Base-by-base conservation (phyloP, 2,888 invertebrate genomes). In the Sicus ferrugineus region DNA sequence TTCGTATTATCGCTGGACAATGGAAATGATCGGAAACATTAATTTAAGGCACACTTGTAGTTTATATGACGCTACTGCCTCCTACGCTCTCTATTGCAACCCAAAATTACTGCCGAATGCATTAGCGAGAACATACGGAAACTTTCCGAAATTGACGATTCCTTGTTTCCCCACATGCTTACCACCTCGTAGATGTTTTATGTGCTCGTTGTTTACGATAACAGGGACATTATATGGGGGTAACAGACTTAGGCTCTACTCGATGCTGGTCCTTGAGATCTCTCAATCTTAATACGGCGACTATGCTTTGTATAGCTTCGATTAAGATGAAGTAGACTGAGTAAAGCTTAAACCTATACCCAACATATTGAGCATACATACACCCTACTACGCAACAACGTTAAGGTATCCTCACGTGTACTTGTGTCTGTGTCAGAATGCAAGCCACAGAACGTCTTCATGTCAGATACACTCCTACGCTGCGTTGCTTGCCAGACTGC, bases 381-480 rank as follows among this genome's bases (percentile, higher is more conserved):
- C 23, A 64, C 31, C 16, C 48, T 26, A 19, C 5, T 26, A n/a
- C n/a, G n/a, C n/a, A n/a, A 16, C 11, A 30, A 58, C 58, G 21
- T 31, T 19, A 7, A 34, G 19, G 21, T 19, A 34, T 30, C 30
- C 26, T 16, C 28, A 46, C 26, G 42, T 34, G 46, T n/a, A 34
- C 38, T 26, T n/a, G 54, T 65, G 30, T 48, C 11, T 48, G 28
- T 63, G 46, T 31, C 19, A n/a, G 28, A 50, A 16, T 50, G 26
- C 65, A 59, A 75, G 75, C 78, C 76, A 77, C 68, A 74, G 76
- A 76, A 78, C 78, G 79, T 79, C 78, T 78, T 79, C 77, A 75
- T 76, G 78, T 77, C 77, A 78, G 76, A 75, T 73, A 74, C 73
- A 72, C 72, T 70, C 73, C 67, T 75, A 30, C 64, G 58, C 21